phyloP scores from a whole-genome alignment of 2,797 vertebrate genomes.

The Xiphophorus birchmanni region DNA sequence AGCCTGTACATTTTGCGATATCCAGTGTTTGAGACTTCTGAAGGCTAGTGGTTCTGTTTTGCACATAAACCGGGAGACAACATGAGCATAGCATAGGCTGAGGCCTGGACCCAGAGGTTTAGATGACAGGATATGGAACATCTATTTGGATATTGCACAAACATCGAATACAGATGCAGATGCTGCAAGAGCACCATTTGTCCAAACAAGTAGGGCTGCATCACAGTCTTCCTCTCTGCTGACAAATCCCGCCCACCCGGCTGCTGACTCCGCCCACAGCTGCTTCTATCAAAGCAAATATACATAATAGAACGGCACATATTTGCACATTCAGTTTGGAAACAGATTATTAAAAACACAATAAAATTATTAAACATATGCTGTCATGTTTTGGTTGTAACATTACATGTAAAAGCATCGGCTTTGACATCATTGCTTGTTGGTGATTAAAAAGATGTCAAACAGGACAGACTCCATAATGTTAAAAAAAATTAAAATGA shows the following conservation, averaged over 20 bases:
- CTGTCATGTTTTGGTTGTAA: slow-evolving; percentile 59
- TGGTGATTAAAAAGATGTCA: slow-evolving; percentile 32
- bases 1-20: slow-evolving; percentile 79
- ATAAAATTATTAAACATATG: slow-evolving; percentile 42
- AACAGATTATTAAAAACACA: slow-evolving; percentile 60
- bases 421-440: slow-evolving; percentile 32
- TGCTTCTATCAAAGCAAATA: slow-evolving; percentile 63
- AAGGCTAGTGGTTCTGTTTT: slow-evolving; percentile 72
- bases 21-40: slow-evolving; percentile 79
- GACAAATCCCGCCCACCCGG: slow-evolving; percentile 42
- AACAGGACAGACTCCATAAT: slow-evolving; percentile 32
- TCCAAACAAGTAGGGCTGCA: slow-evolving; percentile 55
- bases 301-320: slow-evolving; percentile 52
- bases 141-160: slow-evolving; percentile 81
- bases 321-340: slow-evolving; percentile 71
- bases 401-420: slow-evolving; percentile 61
- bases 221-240: slow-evolving; percentile 57
- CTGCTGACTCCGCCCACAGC: slow-evolving; percentile 42
- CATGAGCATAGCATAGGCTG: slow-evolving; percentile 58
- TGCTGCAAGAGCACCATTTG: slow-evolving; percentile 59
- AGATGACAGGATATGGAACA: slow-evolving; percentile 52
- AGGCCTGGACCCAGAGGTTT: slow-evolving; percentile 45
- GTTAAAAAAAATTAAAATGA: slow-evolving; percentile 11
- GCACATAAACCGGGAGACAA: slow-evolving; percentile 63
- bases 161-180: slow-evolving; percentile 65